Conservation (phyloP, 2,888 invertebrate genomes). For the Pollenia angustigena region DNA sequence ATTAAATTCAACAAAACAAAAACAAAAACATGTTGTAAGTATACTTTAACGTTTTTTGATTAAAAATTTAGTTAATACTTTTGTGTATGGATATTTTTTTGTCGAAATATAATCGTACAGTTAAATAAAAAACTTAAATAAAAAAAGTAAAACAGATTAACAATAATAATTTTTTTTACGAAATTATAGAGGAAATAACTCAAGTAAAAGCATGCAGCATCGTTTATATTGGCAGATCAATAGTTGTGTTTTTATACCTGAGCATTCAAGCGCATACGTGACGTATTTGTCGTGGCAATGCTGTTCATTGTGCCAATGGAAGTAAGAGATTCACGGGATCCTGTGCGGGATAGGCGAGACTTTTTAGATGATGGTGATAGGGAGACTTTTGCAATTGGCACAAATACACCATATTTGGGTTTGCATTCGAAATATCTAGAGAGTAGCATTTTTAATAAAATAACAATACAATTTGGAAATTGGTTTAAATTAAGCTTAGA, state of each 20-base stretch:
- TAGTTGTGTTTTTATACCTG: slow-evolving; percentile 79
- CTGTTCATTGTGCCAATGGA: slow-evolving; percentile 87
- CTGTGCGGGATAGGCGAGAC: slow-evolving; percentile 88
- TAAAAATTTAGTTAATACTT: slow-evolving; percentile 40
- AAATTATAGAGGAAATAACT: slow-evolving; percentile 23
- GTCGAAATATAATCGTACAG: slow-evolving; percentile 12
- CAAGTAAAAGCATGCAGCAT: slow-evolving; percentile 55
- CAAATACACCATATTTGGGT: slow-evolving; percentile 96
- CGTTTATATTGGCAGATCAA: slow-evolving; percentile 34
- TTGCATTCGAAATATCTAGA: slow-evolving; percentile 96
- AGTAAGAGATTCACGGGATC: slow-evolving; percentile 94
- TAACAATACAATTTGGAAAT: not conserved
- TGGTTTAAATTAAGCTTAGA: not conserved
- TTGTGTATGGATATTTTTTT: slow-evolving; percentile 11
- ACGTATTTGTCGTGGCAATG: slow-evolving; percentile 85
- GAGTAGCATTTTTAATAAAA: slow-evolving; percentile 74
- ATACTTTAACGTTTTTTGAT: slow-evolving; percentile 20
- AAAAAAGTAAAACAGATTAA: slow-evolving; percentile 38
- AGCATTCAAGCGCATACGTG: slow-evolving; percentile 83
- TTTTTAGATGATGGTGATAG: slow-evolving; percentile 91
- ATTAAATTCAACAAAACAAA: slow-evolving; percentile 1
- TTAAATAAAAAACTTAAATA: slow-evolving; percentile 43
- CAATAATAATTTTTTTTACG: slow-evolving; percentile 12
- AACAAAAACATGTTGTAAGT: not conserved
- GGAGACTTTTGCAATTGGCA: slow-evolving; percentile 95